Evolutionary conservation across 1,140 invertebrate genomes (phyloP).

Genomic region (Potamilus streckersoni): DNA sequence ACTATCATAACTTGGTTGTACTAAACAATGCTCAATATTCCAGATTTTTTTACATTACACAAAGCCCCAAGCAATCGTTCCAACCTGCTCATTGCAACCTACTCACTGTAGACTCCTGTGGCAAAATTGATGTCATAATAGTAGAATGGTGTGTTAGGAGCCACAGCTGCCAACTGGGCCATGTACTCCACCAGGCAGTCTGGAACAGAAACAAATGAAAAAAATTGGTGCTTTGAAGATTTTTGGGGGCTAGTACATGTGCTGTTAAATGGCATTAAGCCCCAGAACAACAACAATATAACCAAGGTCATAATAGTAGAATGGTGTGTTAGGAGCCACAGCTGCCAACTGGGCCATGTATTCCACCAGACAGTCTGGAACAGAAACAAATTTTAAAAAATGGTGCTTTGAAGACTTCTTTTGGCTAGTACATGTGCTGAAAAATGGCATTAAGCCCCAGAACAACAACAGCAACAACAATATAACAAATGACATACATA

Average conservation of each 20-base stretch:
- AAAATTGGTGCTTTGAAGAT: no score
- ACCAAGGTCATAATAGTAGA: constrained; percentile 90
- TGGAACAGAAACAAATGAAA: constrained; percentile 32
- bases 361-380: constrained; percentile 73
- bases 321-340: constrained; percentile 80
- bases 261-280: no score
- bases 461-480: no score
- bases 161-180: constrained; percentile 75
- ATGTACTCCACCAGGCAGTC: constrained; percentile 79
- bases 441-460: no score
- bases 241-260: no score
- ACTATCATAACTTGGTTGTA: not conserved
- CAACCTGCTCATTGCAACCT: constrained; percentile 24
- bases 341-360: constrained; percentile 78
- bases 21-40: no score
- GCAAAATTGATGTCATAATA: constrained; percentile 84
- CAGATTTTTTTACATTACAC: no score
- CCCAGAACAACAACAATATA: no score
- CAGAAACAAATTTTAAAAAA: constrained; percentile 3
- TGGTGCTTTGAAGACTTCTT: no score
- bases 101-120: constrained; percentile 68
- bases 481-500: no score
- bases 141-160: constrained; percentile 82
- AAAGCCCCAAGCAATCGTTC: no score
- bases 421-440: no score